Evolutionary conservation across 2,113 vertebrate genomes (phyloP).

Genomic region (Panthera uncia): DNA sequence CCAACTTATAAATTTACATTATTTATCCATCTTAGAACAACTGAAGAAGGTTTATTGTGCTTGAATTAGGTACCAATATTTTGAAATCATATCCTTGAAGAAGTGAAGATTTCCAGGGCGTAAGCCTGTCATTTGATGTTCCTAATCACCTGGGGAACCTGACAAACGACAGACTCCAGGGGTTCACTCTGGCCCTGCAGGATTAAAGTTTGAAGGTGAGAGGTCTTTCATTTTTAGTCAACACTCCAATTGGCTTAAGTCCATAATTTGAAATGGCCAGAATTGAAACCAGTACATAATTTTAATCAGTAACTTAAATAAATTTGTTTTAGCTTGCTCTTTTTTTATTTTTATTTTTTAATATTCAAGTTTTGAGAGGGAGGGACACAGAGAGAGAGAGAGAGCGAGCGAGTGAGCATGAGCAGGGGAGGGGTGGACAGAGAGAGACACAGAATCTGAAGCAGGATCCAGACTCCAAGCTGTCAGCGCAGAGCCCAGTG

Average conservation of each 20-base stretch:
- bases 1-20: neutral
- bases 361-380: neutral
- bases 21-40: neutral
- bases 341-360: neutral
- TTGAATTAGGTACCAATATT: neutral
- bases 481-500: too few species aligned
- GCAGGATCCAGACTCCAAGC: too few species aligned
- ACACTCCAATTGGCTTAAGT: neutral
- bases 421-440: too few species aligned
- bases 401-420: too few species aligned
- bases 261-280: neutral
- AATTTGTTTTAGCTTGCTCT: neutral
- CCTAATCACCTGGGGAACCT: neutral
- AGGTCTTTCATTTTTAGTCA: conserved; percentile 11
- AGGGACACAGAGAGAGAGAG: too few species aligned
- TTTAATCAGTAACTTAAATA: neutral
- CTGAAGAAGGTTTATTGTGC: neutral
- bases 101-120: neutral
- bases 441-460: too few species aligned
- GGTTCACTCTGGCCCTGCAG: neutral
- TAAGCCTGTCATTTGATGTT: neutral
- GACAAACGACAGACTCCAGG: neutral
- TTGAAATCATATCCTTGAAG: neutral
- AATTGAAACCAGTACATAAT: neutral
- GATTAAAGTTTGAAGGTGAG: neutral